Evolutionary conservation across 2,888 invertebrate genomes (phyloP).

Genomic region (Hydroisotoma schaefferi): DNA sequence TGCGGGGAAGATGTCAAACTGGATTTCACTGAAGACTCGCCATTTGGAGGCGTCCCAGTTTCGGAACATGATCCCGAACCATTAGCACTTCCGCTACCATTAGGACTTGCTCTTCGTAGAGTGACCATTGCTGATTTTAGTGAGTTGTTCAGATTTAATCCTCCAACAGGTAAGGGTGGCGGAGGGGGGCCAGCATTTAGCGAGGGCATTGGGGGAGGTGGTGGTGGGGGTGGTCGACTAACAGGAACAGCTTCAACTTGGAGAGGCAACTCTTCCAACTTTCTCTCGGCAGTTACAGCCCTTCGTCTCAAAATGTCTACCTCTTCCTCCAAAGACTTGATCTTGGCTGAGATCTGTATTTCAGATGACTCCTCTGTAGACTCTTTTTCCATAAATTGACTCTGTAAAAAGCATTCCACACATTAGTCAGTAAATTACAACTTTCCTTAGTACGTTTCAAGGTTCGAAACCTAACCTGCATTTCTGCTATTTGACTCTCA

Average conservation of each 20-base stretch:
- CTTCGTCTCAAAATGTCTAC: slow-evolving; percentile 22
- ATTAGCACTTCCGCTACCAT: slow-evolving; percentile 1
- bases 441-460: not conserved
- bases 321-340: slow-evolving; percentile 40
- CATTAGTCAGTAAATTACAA: not conserved
- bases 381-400: slow-evolving; percentile 35
- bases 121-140: slow-evolving; percentile 27
- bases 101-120: slow-evolving; percentile 16
- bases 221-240: slow-evolving; percentile 27
- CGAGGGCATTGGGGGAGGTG: slow-evolving; percentile 34
- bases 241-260: not conserved
- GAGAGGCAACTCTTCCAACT: slow-evolving; percentile 29
- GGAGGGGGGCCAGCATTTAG: slow-evolving; percentile 26
- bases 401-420: slow-evolving; percentile 18
- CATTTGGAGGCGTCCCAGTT: slow-evolving; percentile 24
- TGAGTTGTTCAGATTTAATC: slow-evolving; percentile 21
- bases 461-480: slow-evolving; percentile 20
- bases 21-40: slow-evolving; percentile 4
- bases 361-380: slow-evolving; percentile 30
- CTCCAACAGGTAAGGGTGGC: slow-evolving; percentile 28
- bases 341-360: slow-evolving; percentile 34
- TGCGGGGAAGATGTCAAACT: too few species aligned
- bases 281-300: slow-evolving; percentile 40
- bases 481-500: slow-evolving; percentile 31
- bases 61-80: slow-evolving; percentile 7